phyloP scores from a whole-genome alignment of 2,797 vertebrate genomes.

The Diplodus puntazzo region DNA sequence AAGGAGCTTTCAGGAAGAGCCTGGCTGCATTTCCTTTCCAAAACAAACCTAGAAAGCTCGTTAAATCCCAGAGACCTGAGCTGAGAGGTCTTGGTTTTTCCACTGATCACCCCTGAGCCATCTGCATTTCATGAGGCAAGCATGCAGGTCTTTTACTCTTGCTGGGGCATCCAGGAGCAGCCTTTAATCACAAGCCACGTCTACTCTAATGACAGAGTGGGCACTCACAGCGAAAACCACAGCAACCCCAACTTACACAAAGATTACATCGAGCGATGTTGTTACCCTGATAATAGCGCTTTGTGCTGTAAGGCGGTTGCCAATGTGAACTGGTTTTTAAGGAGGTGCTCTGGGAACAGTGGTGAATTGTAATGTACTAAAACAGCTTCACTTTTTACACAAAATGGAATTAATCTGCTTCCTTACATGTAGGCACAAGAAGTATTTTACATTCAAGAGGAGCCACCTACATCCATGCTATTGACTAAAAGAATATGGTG shows the following conservation, averaged over 20 bases:
- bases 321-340: constrained; percentile 27
- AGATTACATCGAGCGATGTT: constrained; percentile 41
- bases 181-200: constrained; percentile 68
- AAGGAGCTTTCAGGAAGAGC: constrained; percentile 23
- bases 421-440: constrained; percentile 6
- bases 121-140: constrained; percentile 65
- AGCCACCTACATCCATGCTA: constrained; percentile 16
- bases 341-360: not conserved
- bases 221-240: constrained; percentile 52
- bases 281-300: constrained; percentile 24
- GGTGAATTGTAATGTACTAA: constrained; percentile 24
- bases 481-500: constrained; percentile 17
- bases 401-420: constrained; percentile 21
- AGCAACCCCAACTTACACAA: constrained; percentile 34
- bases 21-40: constrained; percentile 52
- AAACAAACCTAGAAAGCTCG: constrained; percentile 54
- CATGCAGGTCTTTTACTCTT: constrained; percentile 56
- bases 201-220: constrained; percentile 50
- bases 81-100: constrained; percentile 35
- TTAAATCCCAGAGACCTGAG: constrained; percentile 52
- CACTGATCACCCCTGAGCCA: constrained; percentile 47
- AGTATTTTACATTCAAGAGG: constrained; percentile 36
- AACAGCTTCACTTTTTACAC: constrained; percentile 34
- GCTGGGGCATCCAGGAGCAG: constrained; percentile 26
- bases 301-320: constrained; percentile 25